These are phyloP conservation scores for Moxostoma hubbsi DNA, from an alignment of 2,797 vertebrate species.

Conservation along the genomic window DNA sequence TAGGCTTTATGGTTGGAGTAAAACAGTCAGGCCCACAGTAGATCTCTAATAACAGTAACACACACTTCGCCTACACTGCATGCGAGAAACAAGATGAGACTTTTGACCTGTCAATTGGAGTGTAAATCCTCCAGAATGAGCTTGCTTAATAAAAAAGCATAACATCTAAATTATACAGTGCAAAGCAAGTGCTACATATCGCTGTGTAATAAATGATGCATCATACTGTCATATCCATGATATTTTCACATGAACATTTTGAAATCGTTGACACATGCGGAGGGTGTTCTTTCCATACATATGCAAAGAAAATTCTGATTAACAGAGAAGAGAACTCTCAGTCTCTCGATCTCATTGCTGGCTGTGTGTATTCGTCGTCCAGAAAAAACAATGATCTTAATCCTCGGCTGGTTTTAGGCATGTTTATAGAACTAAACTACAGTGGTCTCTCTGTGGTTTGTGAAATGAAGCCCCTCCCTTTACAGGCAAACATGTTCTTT, in stretches of 20 bases:
- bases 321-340: not conserved
- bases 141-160: not conserved
- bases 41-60: slow-evolving; percentile 29
- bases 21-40: slow-evolving; percentile 6
- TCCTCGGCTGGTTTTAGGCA: slow-evolving; percentile 46
- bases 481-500: slow-evolving; percentile 17
- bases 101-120: slow-evolving; percentile 3
- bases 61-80: not conserved
- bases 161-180: slow-evolving; percentile 2
- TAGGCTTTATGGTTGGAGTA: slow-evolving; percentile 28
- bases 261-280: slow-evolving; percentile 36
- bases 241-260: slow-evolving; percentile 18
- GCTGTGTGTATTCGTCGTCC: slow-evolving; percentile 16
- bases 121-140: slow-evolving; percentile 1
- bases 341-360: slow-evolving; percentile 31
- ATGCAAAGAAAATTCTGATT: slow-evolving; percentile 27
- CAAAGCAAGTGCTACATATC: not conserved
- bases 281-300: slow-evolving; percentile 34
- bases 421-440: slow-evolving; percentile 43
- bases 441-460: slow-evolving; percentile 45
- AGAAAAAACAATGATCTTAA: slow-evolving; percentile 48
- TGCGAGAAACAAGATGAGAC: not conserved
- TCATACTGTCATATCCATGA: slow-evolving; percentile 27
- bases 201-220: not conserved
- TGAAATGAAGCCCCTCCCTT: slow-evolving; percentile 44